Evolutionary conservation across 2,113 vertebrate genomes (phyloP), one percentile per base, ranked within the genome.

Genomic region (Leucoraja erinaceus): DNA sequence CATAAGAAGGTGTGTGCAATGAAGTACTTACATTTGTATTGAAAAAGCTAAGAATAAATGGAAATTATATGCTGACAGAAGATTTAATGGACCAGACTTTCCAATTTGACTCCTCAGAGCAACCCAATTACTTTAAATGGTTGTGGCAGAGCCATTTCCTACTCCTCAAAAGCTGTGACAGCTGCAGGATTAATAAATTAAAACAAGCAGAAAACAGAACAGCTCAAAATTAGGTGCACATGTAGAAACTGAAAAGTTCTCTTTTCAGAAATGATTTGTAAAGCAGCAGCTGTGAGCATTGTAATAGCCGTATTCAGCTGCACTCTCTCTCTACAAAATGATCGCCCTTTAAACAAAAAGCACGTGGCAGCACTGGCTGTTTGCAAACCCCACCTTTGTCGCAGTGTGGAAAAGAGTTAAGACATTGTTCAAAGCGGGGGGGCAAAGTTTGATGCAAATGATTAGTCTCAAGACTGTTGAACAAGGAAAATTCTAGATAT

Each of bases 61-160:
- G 38, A 81, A 81, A 56, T 81, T 81, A 81, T 56, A 56, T 81
- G 38, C 47, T 81, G 18, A 81, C 7, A 25, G 22, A 56, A 81
- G 79, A 83, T 28, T 25, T 83, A 83, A 56, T 56, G 54, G 47
- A 20, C 47, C 12, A 11, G 47, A 54, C 7, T 25, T 83, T 59
- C 79, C 25, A 28, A 83, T 83, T 10, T 9, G 20, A 54, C 5
- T 83, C 8, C 54, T 9, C 20, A 83, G 47, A 56, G 47, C 54
- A 83, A 83, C 47, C 79, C 54, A 83, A 56, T 83, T 83, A 59
- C n/a, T 83, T 83, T 83, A 59, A 83, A 59, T 59, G 47, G 54
- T 59, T 47, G 7, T 59, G 78, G 54, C 47, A 83, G 79, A 54
- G 20, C 79, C 54, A 54, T 83, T 54, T 83, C 56, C 47, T 54